phyloP scores from a whole-genome alignment of 1,140 invertebrate species.

The Sitophilus oryzae region DNA sequence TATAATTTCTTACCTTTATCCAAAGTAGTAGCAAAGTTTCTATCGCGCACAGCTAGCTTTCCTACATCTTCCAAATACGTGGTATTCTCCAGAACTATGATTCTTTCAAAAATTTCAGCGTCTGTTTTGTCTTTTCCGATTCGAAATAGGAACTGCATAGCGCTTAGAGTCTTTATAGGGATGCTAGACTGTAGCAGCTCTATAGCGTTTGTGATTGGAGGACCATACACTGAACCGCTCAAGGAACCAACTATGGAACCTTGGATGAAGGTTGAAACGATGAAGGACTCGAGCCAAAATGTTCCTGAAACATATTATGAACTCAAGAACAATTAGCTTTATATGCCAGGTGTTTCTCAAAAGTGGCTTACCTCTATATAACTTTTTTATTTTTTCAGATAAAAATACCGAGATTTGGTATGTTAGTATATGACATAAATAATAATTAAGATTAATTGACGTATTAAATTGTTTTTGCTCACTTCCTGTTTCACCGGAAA shows the following conservation, averaged over 20 bases:
- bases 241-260: conserved; percentile 3
- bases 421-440: too few relatives aligned
- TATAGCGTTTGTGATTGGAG: background rate
- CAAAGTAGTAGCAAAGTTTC: conserved; percentile 13
- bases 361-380: too few relatives aligned
- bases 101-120: background rate
- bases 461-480: too few relatives aligned
- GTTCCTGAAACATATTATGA: background rate
- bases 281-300: background rate
- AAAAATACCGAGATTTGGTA: too few relatives aligned
- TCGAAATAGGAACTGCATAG: background rate
- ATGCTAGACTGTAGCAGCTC: conserved; percentile 7
- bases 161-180: conserved; percentile 1
- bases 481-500: too few relatives aligned
- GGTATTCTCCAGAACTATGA: background rate
- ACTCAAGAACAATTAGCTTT: too few relatives aligned
- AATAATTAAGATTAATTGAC: too few relatives aligned
- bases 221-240: conserved; percentile 5
- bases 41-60: background rate
- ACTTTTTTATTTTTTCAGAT: too few relatives aligned
- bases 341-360: too few relatives aligned
- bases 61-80: background rate
- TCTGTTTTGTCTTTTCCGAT: background rate
- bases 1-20: conserved; percentile 6
- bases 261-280: conserved; percentile 2